Evolutionary conservation across 2,113 vertebrate genomes (phyloP).

Genomic region (Carassius gibelio): DNA sequence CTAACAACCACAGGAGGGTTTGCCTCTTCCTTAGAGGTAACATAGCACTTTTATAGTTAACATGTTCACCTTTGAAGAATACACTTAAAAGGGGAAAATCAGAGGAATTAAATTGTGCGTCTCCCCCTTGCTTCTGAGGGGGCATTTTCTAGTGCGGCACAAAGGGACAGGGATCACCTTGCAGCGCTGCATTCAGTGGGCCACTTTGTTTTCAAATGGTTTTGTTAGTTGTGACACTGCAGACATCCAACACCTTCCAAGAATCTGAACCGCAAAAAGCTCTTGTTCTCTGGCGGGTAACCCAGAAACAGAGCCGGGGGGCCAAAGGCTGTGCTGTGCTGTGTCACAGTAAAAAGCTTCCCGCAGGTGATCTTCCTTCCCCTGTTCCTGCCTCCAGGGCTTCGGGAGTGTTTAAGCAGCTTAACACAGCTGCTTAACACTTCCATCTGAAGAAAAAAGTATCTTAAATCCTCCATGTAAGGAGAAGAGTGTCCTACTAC

Average conservation of each 20-base stretch:
- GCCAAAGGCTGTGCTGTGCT: constrained; percentile 17
- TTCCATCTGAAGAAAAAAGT: constrained; percentile 13
- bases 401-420: constrained; percentile 67
- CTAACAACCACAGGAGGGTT: constrained; percentile 50
- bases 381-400: constrained; percentile 47
- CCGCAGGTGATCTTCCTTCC: constrained; percentile 46
- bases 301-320: constrained; percentile 63
- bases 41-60: constrained; percentile 68
- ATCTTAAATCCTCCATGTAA: not conserved
- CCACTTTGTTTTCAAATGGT: constrained; percentile 86
- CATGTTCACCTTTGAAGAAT: constrained; percentile 77
- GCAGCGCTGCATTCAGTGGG: constrained; percentile 76
- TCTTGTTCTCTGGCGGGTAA: constrained; percentile 63
- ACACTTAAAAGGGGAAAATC: constrained; percentile 73
- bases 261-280: constrained; percentile 73
- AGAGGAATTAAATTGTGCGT: constrained; percentile 73
- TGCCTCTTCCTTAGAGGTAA: constrained; percentile 56
- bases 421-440: constrained; percentile 63
- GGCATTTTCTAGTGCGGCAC: constrained; percentile 73
- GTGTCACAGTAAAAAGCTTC: constrained; percentile 40
- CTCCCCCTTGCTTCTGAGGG: constrained; percentile 73
- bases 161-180: constrained; percentile 74
- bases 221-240: constrained; percentile 85
- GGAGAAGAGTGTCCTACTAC: not conserved
- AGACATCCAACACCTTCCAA: constrained; percentile 83